A percentile compares a stretch with the other conserved stretches of the same genome.
Conservation (phyloP, 2,113 vertebrate genomes). For the Varanus komodoensis region DNA sequence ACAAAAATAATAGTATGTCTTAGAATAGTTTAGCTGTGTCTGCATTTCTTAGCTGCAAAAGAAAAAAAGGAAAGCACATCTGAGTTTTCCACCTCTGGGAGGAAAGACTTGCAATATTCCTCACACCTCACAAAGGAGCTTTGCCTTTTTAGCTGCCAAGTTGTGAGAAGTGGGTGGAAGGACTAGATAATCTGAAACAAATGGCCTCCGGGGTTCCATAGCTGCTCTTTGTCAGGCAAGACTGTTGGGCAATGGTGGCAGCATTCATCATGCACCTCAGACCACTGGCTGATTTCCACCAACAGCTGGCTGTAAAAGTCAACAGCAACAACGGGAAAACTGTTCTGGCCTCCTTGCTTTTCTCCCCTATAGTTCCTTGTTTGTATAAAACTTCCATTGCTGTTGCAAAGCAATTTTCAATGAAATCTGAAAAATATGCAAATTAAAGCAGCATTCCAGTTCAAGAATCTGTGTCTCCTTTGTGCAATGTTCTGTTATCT, state of each 20-base stretch:
- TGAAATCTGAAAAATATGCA: not conserved
- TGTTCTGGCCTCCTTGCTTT: not conserved
- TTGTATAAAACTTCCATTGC: not conserved
- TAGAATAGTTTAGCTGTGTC: slow-evolving; percentile 11
- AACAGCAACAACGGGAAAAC: not conserved
- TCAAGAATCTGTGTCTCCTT: not conserved
- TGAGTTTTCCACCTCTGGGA: not conserved
- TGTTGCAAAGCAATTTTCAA: not conserved
- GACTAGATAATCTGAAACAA: not conserved
- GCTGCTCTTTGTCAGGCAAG: not conserved
- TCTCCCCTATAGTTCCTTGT: not conserved
- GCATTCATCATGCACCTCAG: not conserved
- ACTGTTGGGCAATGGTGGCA: not conserved
- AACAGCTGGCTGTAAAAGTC: not conserved
- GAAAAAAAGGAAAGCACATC: not conserved
- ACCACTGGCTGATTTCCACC: not conserved
- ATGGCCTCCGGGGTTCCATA: not conserved
- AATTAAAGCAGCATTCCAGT: not conserved
- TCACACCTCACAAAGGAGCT: not conserved
- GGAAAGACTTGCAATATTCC: not conserved
- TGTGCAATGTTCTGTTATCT: not conserved
- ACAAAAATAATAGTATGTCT: slow-evolving; percentile 6
- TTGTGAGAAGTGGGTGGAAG: not conserved
- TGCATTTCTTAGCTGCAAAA: not conserved
- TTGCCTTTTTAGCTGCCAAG: not conserved